A percentile compares a stretch with the other conserved stretches of the same genome.
Evolutionary conservation across 2,797 vertebrate genomes (phyloP).

Genomic region (Sternotherus odoratus): DNA sequence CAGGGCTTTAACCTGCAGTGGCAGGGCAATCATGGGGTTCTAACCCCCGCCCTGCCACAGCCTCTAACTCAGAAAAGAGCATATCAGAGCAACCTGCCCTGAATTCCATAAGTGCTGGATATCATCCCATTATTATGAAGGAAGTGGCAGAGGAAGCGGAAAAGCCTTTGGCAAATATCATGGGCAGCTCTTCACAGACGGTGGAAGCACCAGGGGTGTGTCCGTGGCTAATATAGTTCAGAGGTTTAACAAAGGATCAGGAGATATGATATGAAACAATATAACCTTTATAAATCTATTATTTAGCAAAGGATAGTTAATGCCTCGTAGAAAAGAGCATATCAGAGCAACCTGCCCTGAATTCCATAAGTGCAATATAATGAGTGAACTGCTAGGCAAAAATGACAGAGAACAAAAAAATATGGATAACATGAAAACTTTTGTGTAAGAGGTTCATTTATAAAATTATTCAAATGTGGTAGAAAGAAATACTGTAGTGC

Average conservation of each 20-base stretch:
- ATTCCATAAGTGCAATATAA: neutral
- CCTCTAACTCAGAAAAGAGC: too few relatives aligned
- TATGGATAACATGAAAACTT: neutral
- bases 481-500: neutral
- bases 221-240: conserved; percentile 6
- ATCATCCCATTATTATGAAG: conserved; percentile 44
- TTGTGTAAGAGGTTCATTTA: neutral
- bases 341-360: neutral
- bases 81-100: too few relatives aligned
- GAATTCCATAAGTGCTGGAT: too few relatives aligned
- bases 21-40: too few relatives aligned
- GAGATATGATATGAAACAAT: neutral
- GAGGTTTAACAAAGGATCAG: conserved; percentile 40
- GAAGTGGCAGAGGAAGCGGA: conserved; percentile 35
- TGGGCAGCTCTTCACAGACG: neutral
- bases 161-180: conserved; percentile 58
- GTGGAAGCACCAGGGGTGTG: neutral
- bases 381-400: neutral
- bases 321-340: neutral
- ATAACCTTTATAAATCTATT: conserved; percentile 19
- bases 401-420: neutral
- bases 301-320: neutral
- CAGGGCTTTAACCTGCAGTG: too few relatives aligned
- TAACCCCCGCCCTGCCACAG: too few relatives aligned
- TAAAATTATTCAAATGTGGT: neutral